Evolutionary conservation across 2,113 vertebrate genomes (phyloP).

Genomic region (Heterocephalus glaber): DNA sequence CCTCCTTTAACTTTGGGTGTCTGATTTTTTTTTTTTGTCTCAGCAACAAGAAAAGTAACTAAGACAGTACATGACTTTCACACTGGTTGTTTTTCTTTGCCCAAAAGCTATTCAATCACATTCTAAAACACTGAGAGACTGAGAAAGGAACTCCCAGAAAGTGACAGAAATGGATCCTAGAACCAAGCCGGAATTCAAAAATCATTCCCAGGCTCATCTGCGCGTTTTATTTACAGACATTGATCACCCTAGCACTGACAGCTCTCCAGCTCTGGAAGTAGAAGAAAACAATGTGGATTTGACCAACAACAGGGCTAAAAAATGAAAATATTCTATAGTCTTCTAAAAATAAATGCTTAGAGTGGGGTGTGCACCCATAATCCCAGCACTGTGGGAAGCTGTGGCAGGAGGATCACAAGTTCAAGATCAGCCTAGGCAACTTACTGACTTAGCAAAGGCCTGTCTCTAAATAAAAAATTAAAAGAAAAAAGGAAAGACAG

Average conservation of each 20-base stretch:
- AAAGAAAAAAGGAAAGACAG: background rate
- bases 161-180: background rate
- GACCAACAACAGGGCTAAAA: background rate
- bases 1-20: too few relatives aligned
- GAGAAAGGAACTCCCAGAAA: background rate
- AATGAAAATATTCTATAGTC: background rate
- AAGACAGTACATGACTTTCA: background rate
- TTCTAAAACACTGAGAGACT: background rate
- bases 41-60: too few relatives aligned
- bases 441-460: background rate
- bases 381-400: background rate
- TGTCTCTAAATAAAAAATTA: background rate
- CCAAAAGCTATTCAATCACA: background rate
- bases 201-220: background rate
- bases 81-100: background rate
- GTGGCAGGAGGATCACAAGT: background rate
- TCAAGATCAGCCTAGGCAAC: background rate
- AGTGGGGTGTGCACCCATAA: background rate
- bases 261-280: background rate
- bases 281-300: background rate
- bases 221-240: background rate
- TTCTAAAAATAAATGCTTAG: slow-evolving; percentile 15
- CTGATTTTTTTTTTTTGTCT: too few relatives aligned
- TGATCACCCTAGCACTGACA: background rate
- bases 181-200: background rate